Percentiles rank a stretch among this genome's conserved stretches.
Evolutionary conservation across 2,113 vertebrate species (phyloP).

Genomic region (Calonectris borealis): DNA sequence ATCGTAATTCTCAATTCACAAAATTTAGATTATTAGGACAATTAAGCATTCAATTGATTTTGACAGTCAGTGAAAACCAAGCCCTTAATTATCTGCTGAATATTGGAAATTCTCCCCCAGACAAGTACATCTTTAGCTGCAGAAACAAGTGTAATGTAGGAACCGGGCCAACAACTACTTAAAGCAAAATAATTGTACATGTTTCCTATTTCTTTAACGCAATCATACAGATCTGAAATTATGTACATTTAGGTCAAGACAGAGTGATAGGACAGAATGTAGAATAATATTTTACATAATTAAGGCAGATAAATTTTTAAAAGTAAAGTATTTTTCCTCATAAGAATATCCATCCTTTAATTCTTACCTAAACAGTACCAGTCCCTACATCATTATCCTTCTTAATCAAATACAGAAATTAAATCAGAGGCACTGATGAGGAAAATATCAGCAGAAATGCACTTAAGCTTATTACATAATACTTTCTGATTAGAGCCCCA

Average conservation of each 20-base stretch:
- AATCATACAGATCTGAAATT: neutral
- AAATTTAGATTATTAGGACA: neutral
- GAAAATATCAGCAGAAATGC: constrained; percentile 29
- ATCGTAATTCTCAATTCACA: neutral
- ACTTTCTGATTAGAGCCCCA: constrained; percentile 25
- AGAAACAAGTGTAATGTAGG: neutral
- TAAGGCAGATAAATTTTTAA: neutral
- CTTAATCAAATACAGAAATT: constrained; percentile 45
- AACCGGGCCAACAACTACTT: neutral
- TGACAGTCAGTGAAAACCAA: neutral
- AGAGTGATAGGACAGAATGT: neutral
- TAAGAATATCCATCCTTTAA: neutral
- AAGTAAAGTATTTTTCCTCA: neutral
- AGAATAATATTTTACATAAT: neutral
- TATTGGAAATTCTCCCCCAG: neutral
- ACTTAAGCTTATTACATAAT: constrained; percentile 19
- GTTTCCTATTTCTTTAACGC: neutral
- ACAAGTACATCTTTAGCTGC: neutral
- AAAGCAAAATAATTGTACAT: neutral
- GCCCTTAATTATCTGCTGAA: neutral
- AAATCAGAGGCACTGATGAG: constrained; percentile 31
- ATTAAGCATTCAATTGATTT: neutral
- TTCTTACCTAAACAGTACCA: neutral
- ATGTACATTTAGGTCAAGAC: neutral
- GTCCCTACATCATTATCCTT: neutral